A percentile compares a stretch with the other conserved stretches of the same genome.
phyloP scores from a whole-genome alignment of 2,888 invertebrate species.

The Nomada goodeniana region DNA sequence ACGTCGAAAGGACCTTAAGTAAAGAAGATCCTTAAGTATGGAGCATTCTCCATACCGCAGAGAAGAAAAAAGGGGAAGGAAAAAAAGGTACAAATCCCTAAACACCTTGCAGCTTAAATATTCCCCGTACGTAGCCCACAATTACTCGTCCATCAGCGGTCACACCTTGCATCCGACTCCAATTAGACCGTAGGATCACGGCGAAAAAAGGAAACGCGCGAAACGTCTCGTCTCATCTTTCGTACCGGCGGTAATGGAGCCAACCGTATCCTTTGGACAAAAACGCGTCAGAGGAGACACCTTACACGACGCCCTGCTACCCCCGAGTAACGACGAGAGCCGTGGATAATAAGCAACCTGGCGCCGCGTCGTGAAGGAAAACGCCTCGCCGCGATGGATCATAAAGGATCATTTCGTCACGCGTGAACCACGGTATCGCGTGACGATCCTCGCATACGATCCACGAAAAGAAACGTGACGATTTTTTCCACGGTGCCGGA shows the following conservation, averaged over 20 bases:
- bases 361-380: conserved; percentile 36
- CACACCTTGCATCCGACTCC: background rate
- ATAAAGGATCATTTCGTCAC: conserved; percentile 51
- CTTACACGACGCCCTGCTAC: background rate
- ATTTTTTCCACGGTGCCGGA: conserved; percentile 10
- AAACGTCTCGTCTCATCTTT: conserved; percentile 8
- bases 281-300: conserved; percentile 9
- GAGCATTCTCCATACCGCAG: no score
- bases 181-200: background rate
- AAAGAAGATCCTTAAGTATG: no score
- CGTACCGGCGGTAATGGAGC: conserved; percentile 17
- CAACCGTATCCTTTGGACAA: background rate
- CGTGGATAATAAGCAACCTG: conserved; percentile 29
- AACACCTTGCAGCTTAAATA: conserved; percentile 9
- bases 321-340: conserved; percentile 4
- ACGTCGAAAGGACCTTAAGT: background rate
- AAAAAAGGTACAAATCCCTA: background rate
- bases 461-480: conserved; percentile 26
- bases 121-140: background rate
- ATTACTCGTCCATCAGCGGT: conserved; percentile 31
- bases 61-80: no score
- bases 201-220: background rate
- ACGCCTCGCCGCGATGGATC: conserved; percentile 35
- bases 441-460: conserved; percentile 31
- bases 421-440: conserved; percentile 43